Conservation (phyloP, 2,113 vertebrate species). For the human region GRCh38 chr11:47593001-47593500, state of each 20-base stretch:
- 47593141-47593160: not conserved
- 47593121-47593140: not conserved
- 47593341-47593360: not conserved
- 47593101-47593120: not conserved
- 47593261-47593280: constrained; percentile 33
- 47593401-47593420: not conserved
- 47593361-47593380: not conserved
- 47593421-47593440: not conserved
- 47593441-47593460: not conserved
- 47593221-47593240: not conserved
- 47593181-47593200: not conserved
- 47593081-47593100: not conserved
- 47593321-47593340: not conserved
- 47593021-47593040: not conserved
- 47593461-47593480: not conserved
- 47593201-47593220: not conserved
- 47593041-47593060: not conserved
- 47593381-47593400: not conserved
- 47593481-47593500: too few species aligned
- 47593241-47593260: not conserved
- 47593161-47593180: not conserved
- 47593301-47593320: not conserved
- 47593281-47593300: not conserved
- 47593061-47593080: not conserved
- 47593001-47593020: not conserved